phyloP scores from a whole-genome alignment of 2,888 invertebrate genomes.

The Conomelus anceps region DNA sequence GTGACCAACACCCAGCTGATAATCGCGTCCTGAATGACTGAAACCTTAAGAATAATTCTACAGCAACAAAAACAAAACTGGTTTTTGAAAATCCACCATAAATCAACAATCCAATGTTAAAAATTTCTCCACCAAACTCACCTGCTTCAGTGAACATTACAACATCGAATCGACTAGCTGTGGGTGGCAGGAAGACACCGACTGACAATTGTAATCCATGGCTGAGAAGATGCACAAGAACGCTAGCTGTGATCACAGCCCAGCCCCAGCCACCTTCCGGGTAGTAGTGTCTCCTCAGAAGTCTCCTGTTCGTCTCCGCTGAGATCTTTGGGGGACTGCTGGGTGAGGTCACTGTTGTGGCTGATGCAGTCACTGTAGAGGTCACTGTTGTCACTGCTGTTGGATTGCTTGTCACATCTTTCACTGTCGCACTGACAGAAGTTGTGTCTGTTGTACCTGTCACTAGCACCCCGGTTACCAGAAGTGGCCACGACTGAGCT shows the following conservation, averaged over 20 bases:
- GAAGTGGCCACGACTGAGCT: slow-evolving; percentile 48
- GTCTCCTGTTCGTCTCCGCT: slow-evolving; percentile 53
- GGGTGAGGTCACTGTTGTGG: slow-evolving; percentile 7
- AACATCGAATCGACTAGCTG: slow-evolving; percentile 23
- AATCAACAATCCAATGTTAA: no score
- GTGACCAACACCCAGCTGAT: no score
- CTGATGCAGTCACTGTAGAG: slow-evolving; percentile 23
- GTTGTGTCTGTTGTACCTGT: slow-evolving; percentile 44
- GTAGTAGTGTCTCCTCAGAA: slow-evolving; percentile 68
- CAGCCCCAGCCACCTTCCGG: slow-evolving; percentile 86
- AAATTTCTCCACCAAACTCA: not conserved
- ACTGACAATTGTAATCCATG: slow-evolving; percentile 67
- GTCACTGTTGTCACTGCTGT: slow-evolving; percentile 38
- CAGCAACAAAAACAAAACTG: no score
- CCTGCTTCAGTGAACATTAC: slow-evolving; percentile 18
- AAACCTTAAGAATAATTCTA: no score
- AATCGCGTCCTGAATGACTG: no score
- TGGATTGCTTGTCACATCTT: not conserved
- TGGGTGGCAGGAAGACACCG: slow-evolving; percentile 43
- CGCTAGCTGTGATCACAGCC: slow-evolving; percentile 66
- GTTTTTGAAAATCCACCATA: no score
- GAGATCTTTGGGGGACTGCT: slow-evolving; percentile 39
- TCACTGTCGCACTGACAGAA: not conserved
- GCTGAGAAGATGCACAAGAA: slow-evolving; percentile 63
- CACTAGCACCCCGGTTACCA: slow-evolving; percentile 41